Evolutionary conservation across 2,797 vertebrate species (phyloP).

Genomic region (Tenualosa ilisha): DNA sequence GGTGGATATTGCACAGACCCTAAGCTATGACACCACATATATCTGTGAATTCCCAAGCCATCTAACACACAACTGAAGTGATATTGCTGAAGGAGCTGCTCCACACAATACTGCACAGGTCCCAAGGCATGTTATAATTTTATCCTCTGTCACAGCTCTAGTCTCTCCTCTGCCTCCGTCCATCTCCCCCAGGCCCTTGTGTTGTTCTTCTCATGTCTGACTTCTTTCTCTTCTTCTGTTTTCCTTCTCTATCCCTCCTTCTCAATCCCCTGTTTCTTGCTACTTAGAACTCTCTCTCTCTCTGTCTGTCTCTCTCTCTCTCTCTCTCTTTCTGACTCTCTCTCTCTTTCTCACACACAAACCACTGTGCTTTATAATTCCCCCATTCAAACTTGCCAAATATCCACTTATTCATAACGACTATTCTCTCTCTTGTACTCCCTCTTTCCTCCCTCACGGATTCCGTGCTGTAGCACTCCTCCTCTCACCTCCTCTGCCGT

Average conservation of each 20-base stretch:
- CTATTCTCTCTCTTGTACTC: background rate
- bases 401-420: background rate
- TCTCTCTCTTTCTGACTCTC: too few relatives aligned
- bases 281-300: background rate
- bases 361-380: background rate
- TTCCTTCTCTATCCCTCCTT: slow-evolving; percentile 6
- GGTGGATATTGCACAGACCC: background rate
- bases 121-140: background rate
- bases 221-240: background rate
- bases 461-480: background rate
- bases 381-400: background rate
- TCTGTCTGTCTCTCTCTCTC: background rate
- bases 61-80: background rate
- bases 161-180: background rate
- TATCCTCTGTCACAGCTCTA: background rate
- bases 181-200: background rate
- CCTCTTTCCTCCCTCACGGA: background rate
- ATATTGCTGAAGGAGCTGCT: background rate
- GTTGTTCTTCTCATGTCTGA: background rate
- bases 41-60: background rate
- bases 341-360: too few relatives aligned
- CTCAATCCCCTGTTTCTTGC: background rate
- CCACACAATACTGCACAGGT: background rate
- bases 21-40: background rate
- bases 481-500: background rate